Evolutionary conservation across 2,113 vertebrate genomes (phyloP), one percentile per base, ranked within the genome.

Genomic region (Tauraco erythrolophus): DNA sequence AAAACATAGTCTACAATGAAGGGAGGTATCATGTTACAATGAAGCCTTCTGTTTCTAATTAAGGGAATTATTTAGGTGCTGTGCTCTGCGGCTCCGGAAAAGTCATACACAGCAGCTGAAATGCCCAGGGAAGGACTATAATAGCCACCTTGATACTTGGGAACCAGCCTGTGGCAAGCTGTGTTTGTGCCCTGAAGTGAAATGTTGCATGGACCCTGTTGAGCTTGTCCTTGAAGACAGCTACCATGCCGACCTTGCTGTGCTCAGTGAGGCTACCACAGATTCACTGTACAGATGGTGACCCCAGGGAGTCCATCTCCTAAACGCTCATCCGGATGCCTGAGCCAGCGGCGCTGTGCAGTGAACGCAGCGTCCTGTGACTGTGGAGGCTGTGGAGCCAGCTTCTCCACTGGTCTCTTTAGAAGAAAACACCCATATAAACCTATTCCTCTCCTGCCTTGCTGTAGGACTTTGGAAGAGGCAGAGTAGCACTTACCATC

Each of bases 11-110:
- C 17, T 69, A 64, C 19, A 61, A 27, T 2, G 16, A 94, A 72
- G 18, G 35, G 75, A 94, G 15, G 11, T 51, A 56, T 46, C 51
- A 43, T 0, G 1, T 43, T 66, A 54, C 66, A 89, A 82, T 60
- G 31, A 91, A 84, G n/a, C 25, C 43, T 92, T 91, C 51, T 89
- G 41, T 58, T 81, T 89, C 46, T 84, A 56, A 62, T 87, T 91
- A 74, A 61, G 48, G 76, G 10, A 54, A 54, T 61, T 31, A 65
- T n/a, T 48, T 74, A 66, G 88, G 14, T 46, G 60, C 83, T 90
- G 31, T 37, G 71, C 76, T 92, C 76, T 84, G 50, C 41, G 57
- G 60, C 50, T 84, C 83, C 77, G 58, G 54, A 74, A 70, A n/a
- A 81, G 17, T 31, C 46, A 6, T 22, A 80, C 35, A 11, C 35